phyloP scores from a whole-genome alignment of 2,888 invertebrate species.

The Ferdinandea cuprea region DNA sequence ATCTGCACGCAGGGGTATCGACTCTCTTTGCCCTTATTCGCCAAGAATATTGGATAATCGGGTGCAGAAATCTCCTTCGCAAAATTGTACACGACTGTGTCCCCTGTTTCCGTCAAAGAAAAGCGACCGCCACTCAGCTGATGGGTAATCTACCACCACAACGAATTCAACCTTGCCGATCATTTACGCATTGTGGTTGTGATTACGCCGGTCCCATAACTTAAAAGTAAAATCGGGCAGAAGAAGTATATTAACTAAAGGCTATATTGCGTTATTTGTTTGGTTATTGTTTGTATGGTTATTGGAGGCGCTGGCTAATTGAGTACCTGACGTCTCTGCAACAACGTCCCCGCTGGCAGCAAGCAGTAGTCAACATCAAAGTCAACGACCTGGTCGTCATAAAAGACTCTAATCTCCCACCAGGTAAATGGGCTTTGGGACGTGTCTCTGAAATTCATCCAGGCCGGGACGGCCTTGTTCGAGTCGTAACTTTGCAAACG shows the following conservation, averaged over 20 bases:
- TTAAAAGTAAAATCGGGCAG: slow-evolving; percentile 32
- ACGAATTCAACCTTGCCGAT: slow-evolving; percentile 3
- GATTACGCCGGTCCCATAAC: slow-evolving; percentile 26
- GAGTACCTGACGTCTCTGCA: not conserved
- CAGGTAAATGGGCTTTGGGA: slow-evolving; percentile 15
- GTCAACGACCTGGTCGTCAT: slow-evolving; percentile 5
- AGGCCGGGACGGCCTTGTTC: not conserved
- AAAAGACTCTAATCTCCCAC: not conserved
- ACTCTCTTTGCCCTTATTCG: not conserved
- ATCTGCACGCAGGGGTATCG: not conserved
- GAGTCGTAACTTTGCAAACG: not conserved
- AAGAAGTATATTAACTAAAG: slow-evolving; percentile 22
- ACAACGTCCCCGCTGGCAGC: not conserved
- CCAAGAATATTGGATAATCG: too few relatives aligned
- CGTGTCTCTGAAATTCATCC: not conserved
- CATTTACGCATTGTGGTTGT: slow-evolving; percentile 1
- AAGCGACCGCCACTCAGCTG: too few relatives aligned
- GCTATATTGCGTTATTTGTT: not conserved
- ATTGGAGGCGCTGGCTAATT: not conserved
- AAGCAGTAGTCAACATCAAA: not conserved
- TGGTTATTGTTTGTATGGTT: not conserved
- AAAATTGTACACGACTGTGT: too few relatives aligned
- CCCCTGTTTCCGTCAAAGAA: too few relatives aligned
- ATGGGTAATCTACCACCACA: slow-evolving; percentile 11
- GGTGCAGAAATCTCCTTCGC: too few relatives aligned